Conservation (phyloP, 2,113 vertebrate species). For the Myiagra hebetior region DNA sequence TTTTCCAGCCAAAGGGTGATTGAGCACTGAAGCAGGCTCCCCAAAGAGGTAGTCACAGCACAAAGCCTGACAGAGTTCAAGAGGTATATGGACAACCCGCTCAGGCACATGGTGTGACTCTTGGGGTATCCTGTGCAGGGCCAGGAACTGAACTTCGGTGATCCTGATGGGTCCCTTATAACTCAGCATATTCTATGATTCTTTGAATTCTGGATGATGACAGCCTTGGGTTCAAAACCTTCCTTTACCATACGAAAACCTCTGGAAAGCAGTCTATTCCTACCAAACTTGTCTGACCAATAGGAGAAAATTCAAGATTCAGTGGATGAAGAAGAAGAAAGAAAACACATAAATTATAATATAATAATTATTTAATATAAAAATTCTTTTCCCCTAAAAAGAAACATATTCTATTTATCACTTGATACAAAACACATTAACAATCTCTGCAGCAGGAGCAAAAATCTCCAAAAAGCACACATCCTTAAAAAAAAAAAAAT, state of each 20-base stretch:
- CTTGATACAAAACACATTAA: background rate
- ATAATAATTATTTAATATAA: background rate
- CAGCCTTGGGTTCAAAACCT: background rate
- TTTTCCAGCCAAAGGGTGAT: background rate
- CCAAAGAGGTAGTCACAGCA: background rate
- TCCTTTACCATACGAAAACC: background rate
- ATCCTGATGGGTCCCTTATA: background rate
- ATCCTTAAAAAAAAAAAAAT: background rate
- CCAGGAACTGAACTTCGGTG: background rate
- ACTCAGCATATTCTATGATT: background rate
- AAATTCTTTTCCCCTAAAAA: background rate
- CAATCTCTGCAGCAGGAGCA: background rate
- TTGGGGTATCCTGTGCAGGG: background rate
- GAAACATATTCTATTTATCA: background rate
- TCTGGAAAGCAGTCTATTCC: background rate
- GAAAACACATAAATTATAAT: background rate
- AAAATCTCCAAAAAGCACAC: background rate
- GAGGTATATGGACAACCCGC: background rate
- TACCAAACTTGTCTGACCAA: background rate
- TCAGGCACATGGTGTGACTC: background rate
- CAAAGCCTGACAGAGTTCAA: background rate
- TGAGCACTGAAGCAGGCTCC: background rate
- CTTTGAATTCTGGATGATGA: background rate
- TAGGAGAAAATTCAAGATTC: background rate
- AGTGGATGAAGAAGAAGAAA: background rate